Conservation (phyloP, 92 coral and sea anemone genomes). For the Nematostella vectensis region DNA sequence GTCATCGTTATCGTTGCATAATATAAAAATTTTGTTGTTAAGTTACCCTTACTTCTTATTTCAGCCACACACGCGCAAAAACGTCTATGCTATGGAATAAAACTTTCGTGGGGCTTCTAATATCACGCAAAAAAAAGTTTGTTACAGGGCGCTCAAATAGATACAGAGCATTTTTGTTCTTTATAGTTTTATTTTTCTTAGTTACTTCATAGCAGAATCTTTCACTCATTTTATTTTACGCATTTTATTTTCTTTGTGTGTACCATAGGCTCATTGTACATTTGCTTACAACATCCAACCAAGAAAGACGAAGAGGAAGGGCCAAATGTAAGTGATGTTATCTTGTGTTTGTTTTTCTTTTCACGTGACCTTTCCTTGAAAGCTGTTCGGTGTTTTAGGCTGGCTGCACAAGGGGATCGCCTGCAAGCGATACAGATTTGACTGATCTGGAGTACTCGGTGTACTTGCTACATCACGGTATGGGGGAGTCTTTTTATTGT, state of each 20-base stretch:
- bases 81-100: too few relatives aligned
- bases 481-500: too few relatives aligned
- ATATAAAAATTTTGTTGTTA: neutral
- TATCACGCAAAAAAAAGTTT: too few relatives aligned
- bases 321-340: constrained; percentile 5
- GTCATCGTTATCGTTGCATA: neutral
- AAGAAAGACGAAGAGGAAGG: constrained; percentile 10
- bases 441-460: constrained; percentile 71
- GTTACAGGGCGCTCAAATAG: too few relatives aligned
- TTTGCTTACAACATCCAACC: constrained; percentile 73
- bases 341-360: neutral
- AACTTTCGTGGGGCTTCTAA: too few relatives aligned
- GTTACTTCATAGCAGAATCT: too few relatives aligned
- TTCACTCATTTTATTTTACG: too few relatives aligned
- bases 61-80: too few relatives aligned
- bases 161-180: too few relatives aligned
- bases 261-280: constrained; percentile 78
- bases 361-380: neutral
- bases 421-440: constrained; percentile 16
- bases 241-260: too few relatives aligned
- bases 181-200: too few relatives aligned
- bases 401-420: neutral
- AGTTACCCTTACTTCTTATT: too few relatives aligned
- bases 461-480: constrained; percentile 87
- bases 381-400: neutral